phyloP scores from a whole-genome alignment of 2,113 vertebrate species.

The Phyllostomus discolor region DNA sequence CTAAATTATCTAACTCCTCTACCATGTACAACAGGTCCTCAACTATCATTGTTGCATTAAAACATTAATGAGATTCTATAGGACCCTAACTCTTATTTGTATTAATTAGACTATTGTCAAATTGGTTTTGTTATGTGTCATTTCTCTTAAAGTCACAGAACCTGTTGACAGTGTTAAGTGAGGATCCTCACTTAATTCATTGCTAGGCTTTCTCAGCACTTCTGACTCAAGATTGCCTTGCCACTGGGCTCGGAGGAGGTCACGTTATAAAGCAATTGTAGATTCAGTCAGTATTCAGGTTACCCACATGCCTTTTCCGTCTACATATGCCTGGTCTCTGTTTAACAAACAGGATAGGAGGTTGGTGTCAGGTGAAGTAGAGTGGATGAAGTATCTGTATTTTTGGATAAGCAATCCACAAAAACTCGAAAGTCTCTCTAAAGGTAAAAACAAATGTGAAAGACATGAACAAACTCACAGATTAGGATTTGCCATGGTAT shows the following conservation, averaged over 20 bases:
- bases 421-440: not conserved
- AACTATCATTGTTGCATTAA: too few species aligned
- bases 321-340: not conserved
- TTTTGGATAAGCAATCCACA: not conserved
- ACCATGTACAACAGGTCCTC: not conserved
- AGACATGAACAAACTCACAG: not conserved
- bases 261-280: too few species aligned
- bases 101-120: not conserved
- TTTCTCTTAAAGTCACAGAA: not conserved
- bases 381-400: not conserved
- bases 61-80: too few species aligned
- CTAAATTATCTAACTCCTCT: not conserved
- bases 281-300: not conserved
- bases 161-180: not conserved
- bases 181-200: not conserved
- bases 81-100: too few species aligned
- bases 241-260: not conserved
- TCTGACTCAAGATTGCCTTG: not conserved
- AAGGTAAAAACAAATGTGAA: slow-evolving; percentile 16
- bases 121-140: not conserved
- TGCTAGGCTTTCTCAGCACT: not conserved
- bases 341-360: not conserved
- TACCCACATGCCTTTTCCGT: not conserved
- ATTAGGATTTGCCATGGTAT: not conserved
- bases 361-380: not conserved